Evolutionary conservation across 2,888 invertebrate species (phyloP), one percentile per base, ranked within the genome.

Genomic region (Congeria kusceri): DNA sequence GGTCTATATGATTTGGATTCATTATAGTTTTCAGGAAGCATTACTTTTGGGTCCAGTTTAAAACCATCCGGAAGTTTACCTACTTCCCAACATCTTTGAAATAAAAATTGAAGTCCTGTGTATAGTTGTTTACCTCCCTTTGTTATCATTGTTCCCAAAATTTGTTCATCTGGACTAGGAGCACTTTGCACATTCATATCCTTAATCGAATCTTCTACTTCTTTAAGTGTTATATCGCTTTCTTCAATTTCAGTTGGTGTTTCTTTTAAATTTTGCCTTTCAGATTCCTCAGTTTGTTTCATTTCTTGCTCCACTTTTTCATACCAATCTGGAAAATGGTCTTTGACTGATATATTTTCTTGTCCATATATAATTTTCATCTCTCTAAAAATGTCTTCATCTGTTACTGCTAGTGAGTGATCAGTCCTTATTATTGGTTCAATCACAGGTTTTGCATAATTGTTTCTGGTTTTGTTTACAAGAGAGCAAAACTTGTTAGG

Each of bases 131-230:
- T 23, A 1, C 67, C 58, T 28, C 39, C 67, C 56, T 67, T 67
- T n/a, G 29, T 66, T 15, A 67, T 47, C n/a, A 67, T 28, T 23
- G 39, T 58, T 15, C 56, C 32, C 27, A 67, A 56, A 25, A 68
- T 20, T 25, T 68, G 56, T 25, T 68, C 67, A 25, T 68, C 68
- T 23, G 67, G 67, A 44, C 44, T 57, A 3, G 56, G 67, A 13
- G 67, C 57, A 57, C 57, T 44, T 28, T n/a, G 49, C 9, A 13
- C 39, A 39, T 56, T 32, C n/a, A 56, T 20, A 15, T 3, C 39
- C 28, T 32, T 28, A 18, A 56, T 39, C 9, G 39, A 53, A 13
- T 49, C 56, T 29, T 56, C 39, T 20, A 67, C 49, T 44, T 67
- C 67, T 57, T 57, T 56, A 5, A 57, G 20, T 49, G 39, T 25